These are phyloP conservation scores for Emydura subglobosa DNA, from an alignment of 2,113 vertebrate genomes.

Conservation along the genomic window DNA sequence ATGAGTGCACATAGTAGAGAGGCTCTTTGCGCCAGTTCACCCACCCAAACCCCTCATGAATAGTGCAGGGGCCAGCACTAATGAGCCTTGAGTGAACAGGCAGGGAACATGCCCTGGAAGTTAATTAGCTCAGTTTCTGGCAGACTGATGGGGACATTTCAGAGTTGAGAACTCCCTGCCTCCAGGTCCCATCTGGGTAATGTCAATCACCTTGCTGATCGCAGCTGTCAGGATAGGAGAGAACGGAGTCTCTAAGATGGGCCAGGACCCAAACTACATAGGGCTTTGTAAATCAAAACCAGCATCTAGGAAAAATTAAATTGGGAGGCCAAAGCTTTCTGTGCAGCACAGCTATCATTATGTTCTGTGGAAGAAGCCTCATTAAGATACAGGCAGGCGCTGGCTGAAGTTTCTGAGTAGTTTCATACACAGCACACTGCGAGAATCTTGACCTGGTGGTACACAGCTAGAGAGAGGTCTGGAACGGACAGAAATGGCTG, in stretches of 20 bases:
- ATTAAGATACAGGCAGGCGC: neutral
- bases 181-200: neutral
- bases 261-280: neutral
- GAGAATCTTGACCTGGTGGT: neutral
- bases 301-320: neutral
- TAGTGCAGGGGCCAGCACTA: neutral
- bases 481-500: neutral
- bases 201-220: neutral
- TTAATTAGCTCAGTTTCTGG: neutral
- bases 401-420: neutral
- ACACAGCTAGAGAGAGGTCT: neutral
- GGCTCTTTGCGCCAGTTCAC: neutral
- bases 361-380: neutral
- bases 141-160: neutral
- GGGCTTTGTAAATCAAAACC: neutral
- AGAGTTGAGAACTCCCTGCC: neutral
- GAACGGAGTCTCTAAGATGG: neutral
- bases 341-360: neutral
- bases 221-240: neutral
- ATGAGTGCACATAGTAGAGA: neutral
- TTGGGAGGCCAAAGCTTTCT: neutral
- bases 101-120: neutral
- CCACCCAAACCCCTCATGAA: neutral
- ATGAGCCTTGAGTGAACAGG: fast-evolving
- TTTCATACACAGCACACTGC: neutral